These are phyloP conservation scores for Caretta caretta DNA, from an alignment of 2,113 vertebrate species.

Conservation along the genomic window DNA sequence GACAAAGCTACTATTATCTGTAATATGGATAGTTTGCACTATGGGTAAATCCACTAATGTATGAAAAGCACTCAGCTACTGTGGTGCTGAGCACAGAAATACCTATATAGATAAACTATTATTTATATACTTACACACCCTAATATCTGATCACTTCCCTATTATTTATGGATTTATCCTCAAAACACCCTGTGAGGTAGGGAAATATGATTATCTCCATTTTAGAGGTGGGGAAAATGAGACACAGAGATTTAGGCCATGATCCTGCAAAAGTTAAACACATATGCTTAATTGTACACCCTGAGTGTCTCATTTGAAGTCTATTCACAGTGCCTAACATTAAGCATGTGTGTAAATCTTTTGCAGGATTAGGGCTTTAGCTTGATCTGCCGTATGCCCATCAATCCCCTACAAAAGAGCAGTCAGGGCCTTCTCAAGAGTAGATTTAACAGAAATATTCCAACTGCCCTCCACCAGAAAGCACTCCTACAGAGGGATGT, in stretches of 20 bases:
- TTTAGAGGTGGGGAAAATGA: background rate
- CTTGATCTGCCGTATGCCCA: background rate
- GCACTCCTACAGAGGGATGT: background rate
- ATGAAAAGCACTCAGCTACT: background rate
- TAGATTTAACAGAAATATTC: background rate
- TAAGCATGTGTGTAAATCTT: background rate
- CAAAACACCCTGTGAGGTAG: background rate
- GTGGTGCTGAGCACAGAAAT: background rate
- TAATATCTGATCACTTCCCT: background rate
- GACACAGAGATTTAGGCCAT: background rate
- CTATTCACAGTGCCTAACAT: background rate
- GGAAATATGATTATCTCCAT: accelerated
- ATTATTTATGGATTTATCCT: background rate
- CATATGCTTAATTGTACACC: accelerated
- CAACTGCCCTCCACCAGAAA: background rate
- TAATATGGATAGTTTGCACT: background rate
- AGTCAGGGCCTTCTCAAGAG: background rate
- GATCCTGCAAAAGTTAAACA: background rate
- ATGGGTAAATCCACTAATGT: background rate
- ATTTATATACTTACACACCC: background rate
- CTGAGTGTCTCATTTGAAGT: background rate
- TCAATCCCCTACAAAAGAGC: background rate
- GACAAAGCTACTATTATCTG: background rate
- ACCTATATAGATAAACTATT: background rate
- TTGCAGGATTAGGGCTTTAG: background rate